phyloP scores from a whole-genome alignment of 2,888 invertebrate genomes.

The Laothoe populi region DNA sequence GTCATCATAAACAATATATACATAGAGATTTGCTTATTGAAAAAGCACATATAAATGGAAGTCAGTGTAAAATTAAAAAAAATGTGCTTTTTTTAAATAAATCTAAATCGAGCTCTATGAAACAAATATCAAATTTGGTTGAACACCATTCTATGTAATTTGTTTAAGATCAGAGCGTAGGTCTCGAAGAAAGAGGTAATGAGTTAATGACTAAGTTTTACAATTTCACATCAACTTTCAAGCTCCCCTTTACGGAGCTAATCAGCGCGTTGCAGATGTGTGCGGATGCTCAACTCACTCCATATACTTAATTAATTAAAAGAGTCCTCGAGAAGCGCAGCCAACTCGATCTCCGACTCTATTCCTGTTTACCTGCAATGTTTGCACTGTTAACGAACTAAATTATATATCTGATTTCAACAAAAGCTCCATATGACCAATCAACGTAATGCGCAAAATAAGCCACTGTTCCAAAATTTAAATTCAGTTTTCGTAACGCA shows the following conservation, averaged over 20 bases:
- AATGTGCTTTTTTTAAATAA: not conserved
- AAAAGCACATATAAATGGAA: not conserved
- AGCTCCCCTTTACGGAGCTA: slow-evolving; percentile 48
- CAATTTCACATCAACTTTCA: slow-evolving; percentile 44
- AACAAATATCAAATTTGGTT: not conserved
- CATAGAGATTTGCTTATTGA: not conserved
- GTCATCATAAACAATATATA: slow-evolving; percentile 3
- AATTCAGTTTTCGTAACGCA: slow-evolving; percentile 71
- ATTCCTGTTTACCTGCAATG: slow-evolving; percentile 71
- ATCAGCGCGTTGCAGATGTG: slow-evolving; percentile 57
- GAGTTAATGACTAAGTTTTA: slow-evolving; percentile 44
- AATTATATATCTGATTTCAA: slow-evolving; percentile 53
- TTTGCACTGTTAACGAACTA: slow-evolving; percentile 75
- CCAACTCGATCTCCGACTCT: slow-evolving; percentile 51
- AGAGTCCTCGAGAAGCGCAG: slow-evolving; percentile 64
- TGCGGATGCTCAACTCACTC: slow-evolving; percentile 59
- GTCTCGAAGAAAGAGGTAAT: slow-evolving; percentile 21
- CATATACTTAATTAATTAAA: slow-evolving; percentile 80
- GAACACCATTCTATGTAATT: not conserved
- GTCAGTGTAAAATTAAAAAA: too few species aligned
- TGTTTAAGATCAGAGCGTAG: slow-evolving; percentile 14
- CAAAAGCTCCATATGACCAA: slow-evolving; percentile 43
- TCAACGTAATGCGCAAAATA: slow-evolving; percentile 54
- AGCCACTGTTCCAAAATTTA: slow-evolving; percentile 61
- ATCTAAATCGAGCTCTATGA: not conserved